phyloP scores from a whole-genome alignment of 1,140 invertebrate genomes.

The Sipha flava region DNA sequence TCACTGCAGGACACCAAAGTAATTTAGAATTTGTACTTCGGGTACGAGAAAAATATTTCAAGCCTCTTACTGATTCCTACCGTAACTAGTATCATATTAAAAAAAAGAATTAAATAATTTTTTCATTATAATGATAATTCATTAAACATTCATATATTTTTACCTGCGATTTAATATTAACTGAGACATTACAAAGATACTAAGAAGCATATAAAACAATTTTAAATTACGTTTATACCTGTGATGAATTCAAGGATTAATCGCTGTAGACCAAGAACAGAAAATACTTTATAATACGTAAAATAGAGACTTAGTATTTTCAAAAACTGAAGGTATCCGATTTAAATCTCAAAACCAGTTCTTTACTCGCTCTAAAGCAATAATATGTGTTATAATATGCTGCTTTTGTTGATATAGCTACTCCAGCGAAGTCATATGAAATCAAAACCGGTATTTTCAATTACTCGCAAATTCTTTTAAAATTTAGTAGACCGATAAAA shows the following conservation, averaged over 20 bases:
- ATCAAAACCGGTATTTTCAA: slow-evolving; percentile 21
- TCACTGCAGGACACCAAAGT: slow-evolving; percentile 2
- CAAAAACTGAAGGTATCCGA: slow-evolving; percentile 4
- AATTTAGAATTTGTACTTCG: not conserved
- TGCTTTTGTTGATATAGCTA: not conserved
- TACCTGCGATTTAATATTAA: not conserved
- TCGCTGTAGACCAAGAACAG: not conserved
- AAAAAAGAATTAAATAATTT: not conserved
- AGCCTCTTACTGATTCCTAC: not conserved
- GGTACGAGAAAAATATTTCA: not conserved
- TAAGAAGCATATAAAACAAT: not conserved
- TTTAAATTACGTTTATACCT: not conserved
- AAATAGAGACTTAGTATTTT: slow-evolving; percentile 10
- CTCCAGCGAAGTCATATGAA: not conserved
- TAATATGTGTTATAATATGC: not conserved
- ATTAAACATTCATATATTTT: not conserved
- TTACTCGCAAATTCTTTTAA: slow-evolving; percentile 9
- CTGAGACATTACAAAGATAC: not conserved
- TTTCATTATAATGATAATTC: not conserved
- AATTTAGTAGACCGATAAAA: slow-evolving; percentile 13
- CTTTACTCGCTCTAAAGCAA: not conserved
- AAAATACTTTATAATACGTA: not conserved
- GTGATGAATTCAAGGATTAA: slow-evolving; percentile 5
- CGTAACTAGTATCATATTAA: too few relatives aligned
- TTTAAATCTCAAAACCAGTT: slow-evolving; percentile 1